Evolutionary conservation across 2,797 vertebrate species (phyloP), one percentile per base, ranked within the genome.

Genomic region (Thamnophis elegans): DNA sequence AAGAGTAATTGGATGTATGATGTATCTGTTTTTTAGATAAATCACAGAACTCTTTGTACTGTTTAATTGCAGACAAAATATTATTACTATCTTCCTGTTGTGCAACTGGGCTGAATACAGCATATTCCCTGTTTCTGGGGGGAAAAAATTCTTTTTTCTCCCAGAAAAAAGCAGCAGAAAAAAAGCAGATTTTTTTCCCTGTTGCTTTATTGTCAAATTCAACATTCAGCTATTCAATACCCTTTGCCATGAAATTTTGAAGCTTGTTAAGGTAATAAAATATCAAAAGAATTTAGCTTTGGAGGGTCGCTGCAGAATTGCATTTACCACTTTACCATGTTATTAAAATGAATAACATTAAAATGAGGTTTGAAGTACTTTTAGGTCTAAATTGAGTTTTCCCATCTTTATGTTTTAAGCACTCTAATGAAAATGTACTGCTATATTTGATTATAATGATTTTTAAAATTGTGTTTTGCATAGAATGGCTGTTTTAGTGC

Each of bases 401-500:
- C 16, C 32, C 1, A 2, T 62, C 28, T 20, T 36, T 73, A 36
- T 28, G 42, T 82, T 90, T 28, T n/a, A 62, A 42, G 42, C 32
- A 26, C 8, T 12, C 25, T 90, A 86, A 2, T 42, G 42, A 93
- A 89, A 59, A 42, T 89, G 91, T 32, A 28, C 42, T 78, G 4
- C 20, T 10, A 22, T n/a, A 87, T 94, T 16, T 94, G 87, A 89
- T 91, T 93, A 9, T 95, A 92, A 58, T 28, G 32, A 8, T 65
- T 87, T 0, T 94, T 92, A 42, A 3, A 91, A 85, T 95, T 87
- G 0, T 95, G 47, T 95, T 95, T 51, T 0, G 1, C 94, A 12
- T 96, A 98, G 97, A 96, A 88, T 94, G 95, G 95, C 9, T 94
- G 91, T 94, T 96, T 95, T 93, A 94, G 93, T 92, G 73, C 94